Conservation (phyloP, 2,113 vertebrate genomes). For the Hyperoodon ampullatus region DNA sequence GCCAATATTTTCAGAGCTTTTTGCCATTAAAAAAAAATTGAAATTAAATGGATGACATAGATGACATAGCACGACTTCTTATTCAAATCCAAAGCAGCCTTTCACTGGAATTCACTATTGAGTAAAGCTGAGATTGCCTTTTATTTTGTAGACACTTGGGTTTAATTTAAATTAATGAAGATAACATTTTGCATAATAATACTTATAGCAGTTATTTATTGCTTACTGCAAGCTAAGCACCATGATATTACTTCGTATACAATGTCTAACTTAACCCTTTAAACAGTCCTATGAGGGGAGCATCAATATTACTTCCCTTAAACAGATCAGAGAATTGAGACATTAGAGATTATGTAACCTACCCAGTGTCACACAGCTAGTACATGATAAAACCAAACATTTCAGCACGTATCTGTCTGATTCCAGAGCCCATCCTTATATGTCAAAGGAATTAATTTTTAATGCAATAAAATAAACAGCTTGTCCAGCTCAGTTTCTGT, state of each 20-base stretch:
- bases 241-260: neutral
- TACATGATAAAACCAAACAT: neutral
- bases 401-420: neutral
- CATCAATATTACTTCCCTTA: neutral
- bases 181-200: slow-evolving; percentile 9
- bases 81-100: neutral
- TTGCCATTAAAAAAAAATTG: neutral
- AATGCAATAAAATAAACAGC: neutral
- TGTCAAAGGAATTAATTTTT: slow-evolving; percentile 29
- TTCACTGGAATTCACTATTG: neutral
- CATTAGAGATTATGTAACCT: neutral
- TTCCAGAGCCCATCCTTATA: neutral
- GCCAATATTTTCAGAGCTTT: neutral
- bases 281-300: neutral
- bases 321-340: neutral
- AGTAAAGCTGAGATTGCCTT: neutral
- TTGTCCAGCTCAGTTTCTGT: neutral
- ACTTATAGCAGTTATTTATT: neutral
- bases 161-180: slow-evolving; percentile 27
- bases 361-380: neutral
- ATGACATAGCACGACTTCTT: neutral
- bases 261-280: neutral
- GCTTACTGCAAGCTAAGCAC: neutral
- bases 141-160: neutral
- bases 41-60: neutral